These are phyloP conservation scores for Anorthoa munda DNA, from an alignment of 2,888 invertebrate genomes.

Conservation along the genomic window DNA sequence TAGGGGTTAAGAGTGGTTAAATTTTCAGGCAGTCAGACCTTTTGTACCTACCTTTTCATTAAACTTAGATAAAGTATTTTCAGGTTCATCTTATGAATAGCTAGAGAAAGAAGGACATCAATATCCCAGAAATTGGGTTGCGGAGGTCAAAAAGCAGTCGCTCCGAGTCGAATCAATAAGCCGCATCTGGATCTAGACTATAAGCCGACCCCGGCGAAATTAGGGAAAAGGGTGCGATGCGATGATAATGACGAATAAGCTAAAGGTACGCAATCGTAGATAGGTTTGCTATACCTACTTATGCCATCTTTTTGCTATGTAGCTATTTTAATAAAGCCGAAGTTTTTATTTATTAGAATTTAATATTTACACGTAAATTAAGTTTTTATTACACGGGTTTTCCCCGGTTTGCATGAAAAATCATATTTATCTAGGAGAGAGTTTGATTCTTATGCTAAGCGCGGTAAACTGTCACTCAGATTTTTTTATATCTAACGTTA, in stretches of 20 bases:
- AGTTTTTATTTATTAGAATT: too few relatives aligned
- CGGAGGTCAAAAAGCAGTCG: conserved; percentile 54
- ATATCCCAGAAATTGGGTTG: conserved; percentile 54
- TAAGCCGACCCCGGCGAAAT: conserved; percentile 34
- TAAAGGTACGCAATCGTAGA: neutral
- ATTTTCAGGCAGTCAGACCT: conserved; percentile 17
- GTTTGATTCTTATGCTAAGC: neutral
- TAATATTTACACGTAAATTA: neutral
- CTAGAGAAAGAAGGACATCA: conserved; percentile 29
- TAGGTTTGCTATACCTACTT: neutral
- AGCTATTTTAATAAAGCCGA: neutral
- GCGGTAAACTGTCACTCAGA: neutral
- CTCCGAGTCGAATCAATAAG: conserved; percentile 52
- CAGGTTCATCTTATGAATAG: conserved; percentile 10
- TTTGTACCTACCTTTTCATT: conserved; percentile 5
- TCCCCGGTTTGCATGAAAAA: neutral
- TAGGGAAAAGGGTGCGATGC: conserved; percentile 26
- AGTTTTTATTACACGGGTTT: neutral
- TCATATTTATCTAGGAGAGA: neutral
- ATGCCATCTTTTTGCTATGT: neutral
- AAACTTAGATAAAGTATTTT: neutral
- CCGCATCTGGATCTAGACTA: conserved; percentile 53
- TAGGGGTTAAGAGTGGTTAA: conserved; percentile 22
- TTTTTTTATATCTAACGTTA: neutral
- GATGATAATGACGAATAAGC: conserved; percentile 32